These are phyloP conservation scores for Etheostoma cragini DNA, from an alignment of 2,113 vertebrate genomes.

Conservation along the genomic window DNA sequence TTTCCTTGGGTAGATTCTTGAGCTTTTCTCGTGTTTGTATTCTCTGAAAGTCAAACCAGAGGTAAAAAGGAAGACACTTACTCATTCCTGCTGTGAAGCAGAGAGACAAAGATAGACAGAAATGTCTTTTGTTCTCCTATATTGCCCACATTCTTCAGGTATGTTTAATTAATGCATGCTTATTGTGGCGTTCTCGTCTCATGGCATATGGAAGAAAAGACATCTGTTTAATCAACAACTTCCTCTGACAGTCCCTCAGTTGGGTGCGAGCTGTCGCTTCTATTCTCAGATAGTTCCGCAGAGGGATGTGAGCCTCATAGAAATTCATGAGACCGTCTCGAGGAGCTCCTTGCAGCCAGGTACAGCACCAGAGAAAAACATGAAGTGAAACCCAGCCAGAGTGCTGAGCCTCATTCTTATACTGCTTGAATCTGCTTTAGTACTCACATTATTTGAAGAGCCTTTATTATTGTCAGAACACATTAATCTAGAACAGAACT, in stretches of 20 bases:
- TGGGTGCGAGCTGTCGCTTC: conserved; percentile 64
- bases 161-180: conserved; percentile 77
- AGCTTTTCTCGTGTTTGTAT: conserved; percentile 15
- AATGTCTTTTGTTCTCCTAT: conserved; percentile 57
- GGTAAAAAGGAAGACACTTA: conserved; percentile 10
- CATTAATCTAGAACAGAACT: conserved; percentile 53
- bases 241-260: conserved; percentile 76
- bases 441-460: conserved; percentile 65
- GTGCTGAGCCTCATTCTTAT: conserved; percentile 48
- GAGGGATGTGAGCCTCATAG: conserved; percentile 71
- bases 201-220: conserved; percentile 48
- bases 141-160: conserved; percentile 61
- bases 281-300: conserved; percentile 68
- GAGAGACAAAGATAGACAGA: conserved; percentile 34
- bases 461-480: conserved; percentile 63
- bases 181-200: conserved; percentile 68
- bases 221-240: conserved; percentile 83
- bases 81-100: conserved; percentile 44
- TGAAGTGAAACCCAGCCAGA: conserved; percentile 53
- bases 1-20: conserved; percentile 51
- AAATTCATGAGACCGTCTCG: conserved; percentile 70
- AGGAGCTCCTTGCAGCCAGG: conserved; percentile 54
- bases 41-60: conserved; percentile 24
- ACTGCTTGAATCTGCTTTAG: conserved; percentile 61
- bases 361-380: conserved; percentile 53